Evolutionary conservation across 2,888 invertebrate species (phyloP), one percentile per base, ranked within the genome.

Genomic region (Atethmia centrago): DNA sequence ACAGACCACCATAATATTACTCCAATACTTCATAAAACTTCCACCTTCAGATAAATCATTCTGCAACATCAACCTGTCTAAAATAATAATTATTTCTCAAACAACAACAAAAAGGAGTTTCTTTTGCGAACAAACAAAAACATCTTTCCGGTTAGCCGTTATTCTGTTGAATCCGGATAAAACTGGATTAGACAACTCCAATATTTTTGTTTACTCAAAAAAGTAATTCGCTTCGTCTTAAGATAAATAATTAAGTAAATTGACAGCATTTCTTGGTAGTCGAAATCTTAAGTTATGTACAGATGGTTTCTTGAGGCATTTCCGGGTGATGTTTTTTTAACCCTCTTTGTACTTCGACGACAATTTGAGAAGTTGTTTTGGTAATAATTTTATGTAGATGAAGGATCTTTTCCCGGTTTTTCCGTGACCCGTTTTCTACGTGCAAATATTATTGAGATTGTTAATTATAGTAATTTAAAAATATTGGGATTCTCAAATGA

Each of bases 181-280:
- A 67, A 84, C 71, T 70, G 78, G 83, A 84, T 88, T 84, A 85
- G 72, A 74, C 79, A 77, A 74, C 67, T 82, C 67, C 80, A 73
- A 88, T 85, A 77, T 84, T 85, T 85, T 84, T 85, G 82, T 84
- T 87, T 84, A 83, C 74, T 74, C 40, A 78, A 74, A 84, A 82
- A 77, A 87, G 59, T 70, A 72, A 83, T 78, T 68, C 36, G 36
- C 67, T 64, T 70, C 64, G 47, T 68, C 64, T 28, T 59, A 14
- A 40, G 58, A 64, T 71, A 81, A 80, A 77, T 76, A 63, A 74
- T 75, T 67, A 40, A 65, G 53, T 68, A 63, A 82, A 82, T 78
- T 76, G 79, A 59, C 69, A 65, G 36, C 16, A 25, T 77, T 64
- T 61, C 56, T 74, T 61, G 9, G 59, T 53, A 63, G 31, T 21